phyloP scores from a whole-genome alignment of 1,140 invertebrate genomes.

The Aplysia californica region DNA sequence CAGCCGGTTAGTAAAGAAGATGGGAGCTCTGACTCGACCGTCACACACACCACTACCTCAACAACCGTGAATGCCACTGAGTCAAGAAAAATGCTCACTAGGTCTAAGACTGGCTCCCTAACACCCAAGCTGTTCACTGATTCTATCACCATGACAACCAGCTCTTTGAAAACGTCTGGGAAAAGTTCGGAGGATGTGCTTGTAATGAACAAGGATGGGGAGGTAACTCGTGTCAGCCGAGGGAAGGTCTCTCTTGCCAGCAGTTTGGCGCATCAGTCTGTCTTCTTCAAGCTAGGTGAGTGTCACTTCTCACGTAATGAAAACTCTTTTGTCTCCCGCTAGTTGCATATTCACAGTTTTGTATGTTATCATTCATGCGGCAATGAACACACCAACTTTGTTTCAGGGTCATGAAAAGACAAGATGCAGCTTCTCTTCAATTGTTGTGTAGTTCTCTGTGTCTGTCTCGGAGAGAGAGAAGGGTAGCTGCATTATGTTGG shows the following conservation, averaged over 20 bases:
- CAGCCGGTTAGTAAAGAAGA: constrained; percentile 40
- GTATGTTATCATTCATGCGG: too few species aligned
- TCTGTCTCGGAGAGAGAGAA: too few species aligned
- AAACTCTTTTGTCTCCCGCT: too few species aligned
- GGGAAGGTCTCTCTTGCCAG: constrained; percentile 73
- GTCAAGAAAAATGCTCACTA: constrained; percentile 72
- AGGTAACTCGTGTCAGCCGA: constrained; percentile 76
- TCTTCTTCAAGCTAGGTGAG: constrained; percentile 57
- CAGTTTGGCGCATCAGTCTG: constrained; percentile 36
- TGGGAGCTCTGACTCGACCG: constrained; percentile 21
- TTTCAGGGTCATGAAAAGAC: too few species aligned
- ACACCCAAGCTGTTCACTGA: constrained; percentile 71
- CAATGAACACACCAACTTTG: too few species aligned
- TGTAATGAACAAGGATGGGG: constrained; percentile 68
- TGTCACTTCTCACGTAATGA: background rate
- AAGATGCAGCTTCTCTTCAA: too few species aligned
- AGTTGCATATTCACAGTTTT: too few species aligned
- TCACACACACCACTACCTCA: constrained; percentile 30
- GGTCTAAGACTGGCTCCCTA: constrained; percentile 81
- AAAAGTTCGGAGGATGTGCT: constrained; percentile 58
- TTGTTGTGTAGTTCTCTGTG: too few species aligned
- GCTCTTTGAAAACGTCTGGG: constrained; percentile 47
- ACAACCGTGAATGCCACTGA: constrained; percentile 40
- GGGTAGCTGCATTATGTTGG: too few species aligned
- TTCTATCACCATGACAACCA: constrained; percentile 58